Base-by-base conservation (phyloP, 2,797 vertebrate species). In the Acrossocheilus wenchowensis region DNA sequence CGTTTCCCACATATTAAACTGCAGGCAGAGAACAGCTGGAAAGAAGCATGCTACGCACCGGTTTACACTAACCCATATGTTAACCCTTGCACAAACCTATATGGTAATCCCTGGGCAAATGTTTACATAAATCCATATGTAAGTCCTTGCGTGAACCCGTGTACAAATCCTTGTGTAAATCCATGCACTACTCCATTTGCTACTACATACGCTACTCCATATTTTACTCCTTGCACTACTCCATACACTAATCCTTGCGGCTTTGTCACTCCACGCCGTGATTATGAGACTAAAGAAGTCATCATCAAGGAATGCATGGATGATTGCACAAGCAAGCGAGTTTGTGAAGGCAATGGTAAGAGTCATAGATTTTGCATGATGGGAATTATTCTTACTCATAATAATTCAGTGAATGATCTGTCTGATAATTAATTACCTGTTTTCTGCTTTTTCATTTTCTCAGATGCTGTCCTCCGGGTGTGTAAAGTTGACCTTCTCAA, bases 211-310 rank as follows among this genome's bases (percentile, higher is more conserved):
- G 7, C 45, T 19, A 21, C 30, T 43, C 75, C 54, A 34, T 17
- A 52, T 8, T 6, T 15, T 19, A 12, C 30, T 43, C 75, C 77
- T 19, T 52, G 50, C 21, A 19, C 17, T 1, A 17, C 12, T 4
- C 78, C 57, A 26, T 69, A 23, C 26, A 0, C 30, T 39, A 41
- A 71, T 8, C 50, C 81, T 12, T 39, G 39, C 73, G 52, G 23
- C 10, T 73, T 26, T 8, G 21, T 7, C 11, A 3, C 34, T 23
- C 34, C 68, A 41, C 30, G 39, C 71, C 15, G 0, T 21, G n/a
- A 62, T 21, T 48, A 83, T n/a, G 52, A 75, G 21, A 62, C n/a
- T 14, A 83, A 48, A 26, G 71, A 83, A 17, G 71, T 74, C 21
- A 10, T 62, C 12, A 4, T 48, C 14, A 82, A 43, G 34, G 23